These are phyloP conservation scores for Mastigias papua DNA, from an alignment of 30 jellyfish, hydroid and myxozoan species.

Conservation along the genomic window DNA sequence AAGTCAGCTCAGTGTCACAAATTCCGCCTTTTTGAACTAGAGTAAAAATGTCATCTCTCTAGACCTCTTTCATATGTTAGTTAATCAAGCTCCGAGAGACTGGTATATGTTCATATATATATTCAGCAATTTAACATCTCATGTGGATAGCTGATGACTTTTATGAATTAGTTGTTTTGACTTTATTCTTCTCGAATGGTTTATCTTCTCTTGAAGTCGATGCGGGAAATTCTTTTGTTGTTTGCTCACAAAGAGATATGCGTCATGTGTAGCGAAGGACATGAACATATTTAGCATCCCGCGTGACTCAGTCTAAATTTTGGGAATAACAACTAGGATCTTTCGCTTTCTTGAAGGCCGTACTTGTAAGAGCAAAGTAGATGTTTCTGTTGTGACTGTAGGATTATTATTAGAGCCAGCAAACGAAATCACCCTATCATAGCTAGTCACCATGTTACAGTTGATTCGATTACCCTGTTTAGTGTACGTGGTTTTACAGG, in stretches of 20 bases:
- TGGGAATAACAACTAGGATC: not conserved
- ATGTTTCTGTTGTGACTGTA: no score
- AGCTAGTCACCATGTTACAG: no score
- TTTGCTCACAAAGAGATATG: constrained; percentile 9
- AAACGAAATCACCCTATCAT: no score
- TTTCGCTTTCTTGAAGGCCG: constrained; percentile 15
- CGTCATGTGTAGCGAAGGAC: constrained; percentile 9
- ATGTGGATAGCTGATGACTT: no score
- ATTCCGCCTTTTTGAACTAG: not conserved
- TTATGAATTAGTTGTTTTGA: no score
- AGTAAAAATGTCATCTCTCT: not conserved
- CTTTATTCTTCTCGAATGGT: not conserved
- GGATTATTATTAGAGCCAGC: no score
- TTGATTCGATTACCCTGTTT: no score
- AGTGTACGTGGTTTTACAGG: no score
- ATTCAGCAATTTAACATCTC: not conserved
- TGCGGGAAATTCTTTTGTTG: constrained; percentile 9
- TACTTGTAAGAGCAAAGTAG: not conserved
- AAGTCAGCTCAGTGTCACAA: not conserved
- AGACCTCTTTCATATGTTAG: not conserved
- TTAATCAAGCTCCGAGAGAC: not conserved
- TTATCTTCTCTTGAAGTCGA: not conserved
- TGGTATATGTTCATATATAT: no score
- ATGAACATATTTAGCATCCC: constrained; percentile 2
- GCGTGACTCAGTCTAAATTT: not conserved